phyloP scores from a whole-genome alignment of 2,888 invertebrate genomes.

The Lomographa bimaculata region DNA sequence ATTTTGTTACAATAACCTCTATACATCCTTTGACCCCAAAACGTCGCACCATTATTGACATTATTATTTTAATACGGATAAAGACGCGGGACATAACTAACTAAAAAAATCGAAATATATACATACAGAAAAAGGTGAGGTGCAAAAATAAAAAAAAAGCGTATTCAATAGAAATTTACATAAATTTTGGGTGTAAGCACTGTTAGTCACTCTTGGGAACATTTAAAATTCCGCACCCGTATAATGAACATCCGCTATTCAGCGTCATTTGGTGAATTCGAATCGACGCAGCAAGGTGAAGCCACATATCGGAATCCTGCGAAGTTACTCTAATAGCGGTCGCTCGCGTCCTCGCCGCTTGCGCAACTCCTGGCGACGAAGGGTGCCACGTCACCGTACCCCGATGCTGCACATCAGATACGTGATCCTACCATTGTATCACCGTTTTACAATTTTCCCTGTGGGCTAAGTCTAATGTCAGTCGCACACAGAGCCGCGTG shows the following conservation, averaged over 20 bases:
- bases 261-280: slow-evolving; percentile 32
- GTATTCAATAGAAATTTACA: too few species aligned
- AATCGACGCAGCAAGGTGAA: slow-evolving; percentile 34
- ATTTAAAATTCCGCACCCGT: slow-evolving; percentile 27
- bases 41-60: too few species aligned
- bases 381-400: slow-evolving; percentile 61
- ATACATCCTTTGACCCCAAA: too few species aligned
- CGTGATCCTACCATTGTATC: slow-evolving; percentile 69
- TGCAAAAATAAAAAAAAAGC: too few species aligned
- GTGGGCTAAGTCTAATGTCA: slow-evolving; percentile 43
- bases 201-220: too few species aligned
- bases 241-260: slow-evolving; percentile 34
- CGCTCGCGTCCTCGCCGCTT: slow-evolving; percentile 63
- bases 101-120: too few species aligned
- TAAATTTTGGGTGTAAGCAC: too few species aligned
- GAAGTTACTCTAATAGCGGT: slow-evolving; percentile 31
- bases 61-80: too few species aligned
- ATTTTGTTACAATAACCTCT: too few species aligned
- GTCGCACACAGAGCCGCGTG: slow-evolving; percentile 36
- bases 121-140: too few species aligned
- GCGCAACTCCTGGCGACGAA: slow-evolving; percentile 49
- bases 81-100: too few species aligned
- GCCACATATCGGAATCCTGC: slow-evolving; percentile 44
- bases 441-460: slow-evolving; percentile 68
- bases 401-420: slow-evolving; percentile 45